Conservation (phyloP, 2,113 vertebrate genomes). For the Corapipo altera region DNA sequence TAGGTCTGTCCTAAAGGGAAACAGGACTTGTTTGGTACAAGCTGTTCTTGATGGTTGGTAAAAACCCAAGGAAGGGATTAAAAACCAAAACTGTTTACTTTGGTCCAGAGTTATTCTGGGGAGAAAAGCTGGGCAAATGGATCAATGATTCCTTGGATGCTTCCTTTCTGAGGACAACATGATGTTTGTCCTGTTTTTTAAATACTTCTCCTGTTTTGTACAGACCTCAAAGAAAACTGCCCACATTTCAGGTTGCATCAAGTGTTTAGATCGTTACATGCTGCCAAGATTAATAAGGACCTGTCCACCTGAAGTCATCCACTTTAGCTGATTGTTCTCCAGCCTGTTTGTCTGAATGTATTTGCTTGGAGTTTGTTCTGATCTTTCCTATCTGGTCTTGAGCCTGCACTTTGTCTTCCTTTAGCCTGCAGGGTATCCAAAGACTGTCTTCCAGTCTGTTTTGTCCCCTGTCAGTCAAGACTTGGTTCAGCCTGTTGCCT, state of each 20-base stretch:
- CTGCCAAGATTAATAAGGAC: neutral
- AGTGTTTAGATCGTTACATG: fast-evolving
- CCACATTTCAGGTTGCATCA: fast-evolving
- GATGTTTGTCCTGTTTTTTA: neutral
- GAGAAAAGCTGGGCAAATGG: neutral
- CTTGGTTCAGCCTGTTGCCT: neutral
- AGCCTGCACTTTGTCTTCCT: neutral
- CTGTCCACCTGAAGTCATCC: neutral
- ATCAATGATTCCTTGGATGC: neutral
- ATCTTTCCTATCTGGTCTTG: neutral
- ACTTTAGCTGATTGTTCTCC: neutral
- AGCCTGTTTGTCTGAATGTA: neutral
- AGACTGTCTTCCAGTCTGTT: neutral
- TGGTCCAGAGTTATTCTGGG: neutral
- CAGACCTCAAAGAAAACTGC: neutral
- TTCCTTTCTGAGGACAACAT: neutral
- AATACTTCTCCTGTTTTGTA: neutral
- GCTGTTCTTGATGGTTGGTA: neutral
- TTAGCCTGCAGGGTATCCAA: neutral
- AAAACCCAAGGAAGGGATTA: fast-evolving
- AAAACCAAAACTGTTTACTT: neutral
- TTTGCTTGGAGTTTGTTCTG: neutral
- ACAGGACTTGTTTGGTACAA: neutral
- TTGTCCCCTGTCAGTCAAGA: neutral
- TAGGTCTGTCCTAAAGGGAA: neutral